phyloP scores from a whole-genome alignment of 2,113 vertebrate species.

The Toxotes chatareus region DNA sequence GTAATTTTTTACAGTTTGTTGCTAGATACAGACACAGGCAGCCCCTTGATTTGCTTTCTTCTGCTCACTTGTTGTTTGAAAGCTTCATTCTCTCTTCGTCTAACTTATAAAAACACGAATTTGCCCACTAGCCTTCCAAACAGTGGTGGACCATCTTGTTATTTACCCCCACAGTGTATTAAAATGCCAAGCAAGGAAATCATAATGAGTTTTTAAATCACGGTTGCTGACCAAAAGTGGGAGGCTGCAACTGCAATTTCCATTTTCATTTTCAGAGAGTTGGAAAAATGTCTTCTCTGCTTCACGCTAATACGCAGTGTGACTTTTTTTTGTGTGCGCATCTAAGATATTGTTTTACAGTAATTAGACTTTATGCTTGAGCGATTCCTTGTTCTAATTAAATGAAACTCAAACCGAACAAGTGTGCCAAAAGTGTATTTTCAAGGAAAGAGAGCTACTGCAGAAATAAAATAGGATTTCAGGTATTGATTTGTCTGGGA shows the following conservation, averaged over 20 bases:
- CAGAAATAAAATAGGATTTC: conserved; percentile 50
- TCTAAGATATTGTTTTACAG: conserved; percentile 74
- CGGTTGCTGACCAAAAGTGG: conserved; percentile 65
- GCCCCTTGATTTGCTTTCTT: conserved; percentile 43
- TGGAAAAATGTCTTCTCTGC: conserved; percentile 59
- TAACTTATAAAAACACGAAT: conserved; percentile 52
- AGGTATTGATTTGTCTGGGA: conserved; percentile 69
- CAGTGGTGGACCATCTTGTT: conserved; percentile 61
- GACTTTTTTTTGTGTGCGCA: conserved; percentile 7
- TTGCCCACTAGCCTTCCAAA: conserved; percentile 69
- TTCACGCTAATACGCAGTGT: conserved; percentile 39
- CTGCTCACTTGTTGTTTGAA: conserved; percentile 47
- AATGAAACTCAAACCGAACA: conserved; percentile 56
- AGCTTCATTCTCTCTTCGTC: conserved; percentile 34
- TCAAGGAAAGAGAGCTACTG: conserved; percentile 23
- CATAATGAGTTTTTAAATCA: conserved; percentile 79
- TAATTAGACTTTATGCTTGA: conserved; percentile 69
- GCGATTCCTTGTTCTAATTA: conserved; percentile 68
- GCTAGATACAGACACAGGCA: conserved; percentile 5
- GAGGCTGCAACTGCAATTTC: conserved; percentile 68
- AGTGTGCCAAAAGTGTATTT: conserved; percentile 57
- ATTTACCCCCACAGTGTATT: conserved; percentile 75
- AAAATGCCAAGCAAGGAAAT: conserved; percentile 77
- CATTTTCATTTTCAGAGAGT: conserved; percentile 66
- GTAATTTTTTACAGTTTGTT: conserved; percentile 42